These are phyloP conservation scores for Pristionchus exspectatus DNA, from an alignment of 2,888 invertebrate genomes.

Conservation along the genomic window DNA sequence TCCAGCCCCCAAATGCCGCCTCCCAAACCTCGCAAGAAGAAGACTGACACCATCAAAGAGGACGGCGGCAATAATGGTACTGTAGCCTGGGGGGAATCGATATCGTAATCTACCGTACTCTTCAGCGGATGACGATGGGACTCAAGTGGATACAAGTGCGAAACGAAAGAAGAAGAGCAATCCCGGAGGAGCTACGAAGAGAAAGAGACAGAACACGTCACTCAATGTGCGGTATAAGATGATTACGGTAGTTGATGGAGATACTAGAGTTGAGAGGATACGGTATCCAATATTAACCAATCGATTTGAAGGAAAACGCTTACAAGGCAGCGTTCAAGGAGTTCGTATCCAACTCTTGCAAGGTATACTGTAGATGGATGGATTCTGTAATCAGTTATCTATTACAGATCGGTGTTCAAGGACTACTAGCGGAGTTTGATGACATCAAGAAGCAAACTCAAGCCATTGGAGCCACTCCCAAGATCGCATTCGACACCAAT, in stretches of 20 bases:
- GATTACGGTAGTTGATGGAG: neutral
- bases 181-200: neutral
- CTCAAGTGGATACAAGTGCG: constrained; percentile 32
- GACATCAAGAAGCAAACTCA: constrained; percentile 60
- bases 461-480: constrained; percentile 60
- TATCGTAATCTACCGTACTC: constrained; percentile 25
- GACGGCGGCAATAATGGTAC: neutral
- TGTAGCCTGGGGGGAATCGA: neutral
- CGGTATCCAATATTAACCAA: neutral
- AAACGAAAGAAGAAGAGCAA: neutral
- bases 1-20: neutral
- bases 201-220: neutral
- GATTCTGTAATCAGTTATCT: constrained; percentile 19
- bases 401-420: constrained; percentile 59
- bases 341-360: neutral
- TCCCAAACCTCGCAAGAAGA: constrained; percentile 10
- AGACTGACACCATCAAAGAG: neutral
- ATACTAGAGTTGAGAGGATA: neutral
- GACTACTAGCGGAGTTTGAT: constrained; percentile 59
- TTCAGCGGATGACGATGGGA: constrained; percentile 35
- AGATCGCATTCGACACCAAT: constrained; percentile 64
- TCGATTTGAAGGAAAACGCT: neutral
- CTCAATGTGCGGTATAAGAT: neutral
- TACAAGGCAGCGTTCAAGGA: constrained; percentile 43
- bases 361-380: neutral